Evolutionary conservation across 2,113 vertebrate species (phyloP).

Genomic region (Campylomormyrus numenius): DNA sequence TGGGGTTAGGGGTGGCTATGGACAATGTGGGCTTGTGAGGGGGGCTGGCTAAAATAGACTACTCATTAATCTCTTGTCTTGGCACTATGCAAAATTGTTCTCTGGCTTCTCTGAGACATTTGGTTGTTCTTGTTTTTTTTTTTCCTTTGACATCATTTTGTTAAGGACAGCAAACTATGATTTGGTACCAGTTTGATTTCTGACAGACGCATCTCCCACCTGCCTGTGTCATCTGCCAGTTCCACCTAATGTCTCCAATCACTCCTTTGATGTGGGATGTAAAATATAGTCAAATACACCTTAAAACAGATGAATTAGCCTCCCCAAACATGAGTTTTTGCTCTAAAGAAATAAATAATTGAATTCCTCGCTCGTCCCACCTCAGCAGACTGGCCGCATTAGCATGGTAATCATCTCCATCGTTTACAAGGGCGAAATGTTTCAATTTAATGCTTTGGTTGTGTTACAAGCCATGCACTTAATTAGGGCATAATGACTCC

Average conservation of each 20-base stretch:
- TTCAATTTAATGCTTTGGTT: conserved; percentile 88
- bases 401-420: conserved; percentile 79
- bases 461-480: conserved; percentile 85
- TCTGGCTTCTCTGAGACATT: neutral
- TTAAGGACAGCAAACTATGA: neutral
- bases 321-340: conserved; percentile 1
- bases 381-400: conserved; percentile 48
- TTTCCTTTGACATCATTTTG: neutral
- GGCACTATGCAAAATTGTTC: neutral
- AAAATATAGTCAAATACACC: neutral
- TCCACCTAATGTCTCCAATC: neutral
- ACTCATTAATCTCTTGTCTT: neutral
- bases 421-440: conserved; percentile 85
- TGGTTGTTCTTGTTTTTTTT: neutral
- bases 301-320: neutral
- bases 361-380: conserved; percentile 7
- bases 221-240: neutral
- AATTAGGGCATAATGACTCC: conserved; percentile 86
- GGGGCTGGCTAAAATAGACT: conserved; percentile 10
- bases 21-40: neutral
- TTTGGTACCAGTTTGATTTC: neutral
- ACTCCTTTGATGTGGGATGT: neutral
- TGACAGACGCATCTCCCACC: neutral
- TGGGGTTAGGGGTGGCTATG: conserved; percentile 3
- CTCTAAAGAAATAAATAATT: conserved; percentile 15